Base-by-base conservation (phyloP, 2,888 invertebrate species). In the Lasioglossum zephyrum region DNA sequence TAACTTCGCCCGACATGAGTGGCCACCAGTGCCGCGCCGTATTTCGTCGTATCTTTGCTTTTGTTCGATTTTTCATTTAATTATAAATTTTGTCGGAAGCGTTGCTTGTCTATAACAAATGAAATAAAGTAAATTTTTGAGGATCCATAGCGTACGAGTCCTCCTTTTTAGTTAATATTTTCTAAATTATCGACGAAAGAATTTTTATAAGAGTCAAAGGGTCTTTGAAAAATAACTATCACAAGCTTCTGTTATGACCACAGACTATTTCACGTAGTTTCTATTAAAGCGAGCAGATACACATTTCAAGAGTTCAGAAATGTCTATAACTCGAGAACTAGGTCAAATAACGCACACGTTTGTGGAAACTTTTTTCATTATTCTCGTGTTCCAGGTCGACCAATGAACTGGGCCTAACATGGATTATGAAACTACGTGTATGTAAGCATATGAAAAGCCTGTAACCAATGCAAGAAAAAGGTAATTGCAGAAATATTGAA, bases 291-390 rank as follows among this genome's bases (percentile, higher is more conserved):
- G 8, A 66, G 66, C 66, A 36, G 36, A 36, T 36, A 36, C 36
- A 36, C 66, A 22, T 69, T 39, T 69, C 69, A 39, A 69, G 69
- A 69, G 69, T 69, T 69, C 36, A 69, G 69, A 69, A 39, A 69
- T 39, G 39, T 4, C 39, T 69, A 39, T 39, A 22, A 9, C 39
- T 22, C 36, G 18, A 4, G 39, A 66, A 69, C 22, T 69, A 22
- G 69, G 69, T 39, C 69, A 69, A 69, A 69, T 69, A 69, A 39
- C 39, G 39, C 9, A 39, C 69, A 69, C 9, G 69, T 69, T 39
- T 69, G 16, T 11, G 11, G 22, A 18, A 69, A 69, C 69, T 69
- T 69, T 69, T 69, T 69, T 39, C 69, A 69, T 69, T 69, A 69
- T 69, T 22, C 69, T 69, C 36, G 22, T 69, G 39, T 22, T 18